Percentiles rank a stretch among this genome's conserved stretches.
Evolutionary conservation across 92 coral and sea anemone genomes (phyloP).

Genomic region (Zoanthus gigantus): DNA sequence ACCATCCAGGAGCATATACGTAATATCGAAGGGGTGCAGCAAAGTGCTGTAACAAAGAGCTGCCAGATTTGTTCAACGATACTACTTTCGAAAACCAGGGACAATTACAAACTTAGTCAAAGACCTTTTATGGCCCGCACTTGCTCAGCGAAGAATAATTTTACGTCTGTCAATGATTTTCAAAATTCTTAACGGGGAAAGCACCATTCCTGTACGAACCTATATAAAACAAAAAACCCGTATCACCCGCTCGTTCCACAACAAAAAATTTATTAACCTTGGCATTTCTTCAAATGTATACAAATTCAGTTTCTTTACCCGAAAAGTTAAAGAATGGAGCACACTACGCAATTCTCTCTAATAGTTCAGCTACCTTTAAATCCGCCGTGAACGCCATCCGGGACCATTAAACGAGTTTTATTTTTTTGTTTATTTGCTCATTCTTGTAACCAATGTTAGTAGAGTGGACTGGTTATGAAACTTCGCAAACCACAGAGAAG

Average conservation of each 20-base stretch:
- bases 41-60: background rate
- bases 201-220: background rate
- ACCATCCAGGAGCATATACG: too few relatives aligned
- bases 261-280: too few relatives aligned
- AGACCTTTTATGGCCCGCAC: background rate
- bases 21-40: too few relatives aligned
- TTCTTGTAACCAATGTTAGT: too few relatives aligned
- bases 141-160: conserved; percentile 6
- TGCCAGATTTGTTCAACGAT: background rate
- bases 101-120: background rate
- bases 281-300: background rate
- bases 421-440: background rate
- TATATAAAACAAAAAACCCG: too few relatives aligned
- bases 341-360: background rate
- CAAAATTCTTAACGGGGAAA: background rate
- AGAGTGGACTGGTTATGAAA: too few relatives aligned
- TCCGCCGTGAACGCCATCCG: background rate
- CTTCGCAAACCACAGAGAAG: too few relatives aligned
- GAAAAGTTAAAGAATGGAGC: background rate
- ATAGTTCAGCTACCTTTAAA: background rate
- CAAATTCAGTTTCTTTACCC: background rate
- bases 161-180: background rate
- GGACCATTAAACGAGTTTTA: background rate
- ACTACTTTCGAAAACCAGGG: background rate
- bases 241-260: too few relatives aligned